A percentile compares a stretch with the other conserved stretches of the same genome.
Conservation (phyloP, 2,797 vertebrate species). For the Sebastes flavidus region DNA sequence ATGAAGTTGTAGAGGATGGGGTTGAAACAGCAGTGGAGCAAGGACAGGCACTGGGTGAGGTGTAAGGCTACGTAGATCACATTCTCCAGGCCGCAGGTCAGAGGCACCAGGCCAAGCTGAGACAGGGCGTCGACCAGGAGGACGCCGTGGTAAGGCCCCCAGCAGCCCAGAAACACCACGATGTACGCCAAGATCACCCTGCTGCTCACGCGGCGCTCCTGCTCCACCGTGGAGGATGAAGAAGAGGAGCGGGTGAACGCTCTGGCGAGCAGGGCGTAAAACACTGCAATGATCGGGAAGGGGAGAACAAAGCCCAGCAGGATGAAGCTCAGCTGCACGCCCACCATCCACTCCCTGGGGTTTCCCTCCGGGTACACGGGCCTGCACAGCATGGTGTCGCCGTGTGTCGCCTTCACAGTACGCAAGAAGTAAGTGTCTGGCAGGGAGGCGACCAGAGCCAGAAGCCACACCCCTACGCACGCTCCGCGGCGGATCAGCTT, state of each 20-base stretch:
- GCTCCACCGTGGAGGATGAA: conserved; percentile 79
- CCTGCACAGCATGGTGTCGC: conserved; percentile 87
- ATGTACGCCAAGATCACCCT: conserved; percentile 94
- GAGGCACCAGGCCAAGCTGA: conserved; percentile 87
- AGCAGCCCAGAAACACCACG: conserved; percentile 93
- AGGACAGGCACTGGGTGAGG: conserved; percentile 93
- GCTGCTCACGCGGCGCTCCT: conserved; percentile 88
- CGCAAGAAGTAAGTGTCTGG: conserved; percentile 94
- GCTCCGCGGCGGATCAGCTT: conserved; percentile 82
- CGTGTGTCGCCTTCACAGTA: conserved; percentile 82
- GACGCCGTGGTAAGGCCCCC: conserved; percentile 91
- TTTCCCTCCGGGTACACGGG: conserved; percentile 90
- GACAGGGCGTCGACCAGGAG: conserved; percentile 90
- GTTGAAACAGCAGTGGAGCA: conserved; percentile 96
- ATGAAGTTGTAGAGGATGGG: conserved; percentile 97
- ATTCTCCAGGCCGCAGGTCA: conserved; percentile 91
- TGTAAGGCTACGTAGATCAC: conserved; percentile 90
- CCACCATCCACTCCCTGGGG: conserved; percentile 91
- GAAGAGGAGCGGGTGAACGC: conserved; percentile 79
- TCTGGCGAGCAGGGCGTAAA: conserved; percentile 88
- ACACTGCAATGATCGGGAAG: conserved; percentile 91
- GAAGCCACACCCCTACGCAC: conserved; percentile 91
- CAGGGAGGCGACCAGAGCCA: conserved; percentile 89
- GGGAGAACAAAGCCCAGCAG: conserved; percentile 93
- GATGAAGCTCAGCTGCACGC: conserved; percentile 92